Conservation (phyloP, 2,888 invertebrate species). For the Ischnura elegans region DNA sequence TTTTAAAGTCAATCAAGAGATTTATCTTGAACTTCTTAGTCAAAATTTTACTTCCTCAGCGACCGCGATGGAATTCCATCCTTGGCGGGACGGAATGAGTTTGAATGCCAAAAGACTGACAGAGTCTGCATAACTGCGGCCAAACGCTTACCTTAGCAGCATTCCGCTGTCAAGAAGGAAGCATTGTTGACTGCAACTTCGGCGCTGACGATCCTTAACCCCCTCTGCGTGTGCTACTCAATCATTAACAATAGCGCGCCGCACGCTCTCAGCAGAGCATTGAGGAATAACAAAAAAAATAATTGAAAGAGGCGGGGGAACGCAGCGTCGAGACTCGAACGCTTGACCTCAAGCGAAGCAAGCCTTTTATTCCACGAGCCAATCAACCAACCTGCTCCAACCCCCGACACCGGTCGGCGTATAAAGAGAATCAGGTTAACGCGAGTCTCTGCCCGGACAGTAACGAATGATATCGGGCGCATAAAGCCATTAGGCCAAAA, state of each 20-base stretch:
- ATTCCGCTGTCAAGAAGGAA: not conserved
- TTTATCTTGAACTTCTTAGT: too few species aligned
- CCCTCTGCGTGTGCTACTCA: slow-evolving; percentile 39
- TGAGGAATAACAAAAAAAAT: not conserved
- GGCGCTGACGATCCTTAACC: not conserved
- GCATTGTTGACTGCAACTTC: not conserved
- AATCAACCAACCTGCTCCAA: not conserved
- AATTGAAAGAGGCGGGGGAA: not conserved
- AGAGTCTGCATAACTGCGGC: not conserved
- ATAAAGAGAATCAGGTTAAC: slow-evolving; percentile 51
- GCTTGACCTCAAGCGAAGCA: not conserved
- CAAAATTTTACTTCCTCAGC: not conserved
- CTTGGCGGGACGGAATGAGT: not conserved
- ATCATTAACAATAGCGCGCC: slow-evolving; percentile 20
- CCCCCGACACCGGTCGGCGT: not conserved
- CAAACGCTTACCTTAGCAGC: not conserved
- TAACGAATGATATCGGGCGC: slow-evolving; percentile 58
- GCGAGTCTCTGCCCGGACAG: slow-evolving; percentile 48
- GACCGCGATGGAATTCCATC: not conserved
- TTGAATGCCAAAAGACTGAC: not conserved
- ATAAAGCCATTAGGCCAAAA: slow-evolving; percentile 55
- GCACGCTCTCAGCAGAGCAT: not conserved
- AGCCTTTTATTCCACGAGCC: not conserved
- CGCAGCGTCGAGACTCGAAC: slow-evolving; percentile 40
- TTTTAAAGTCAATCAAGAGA: too few species aligned